Evolutionary conservation across 2,797 vertebrate species (phyloP), one percentile per base, ranked within the genome.

Genomic region (Huso huso): DNA sequence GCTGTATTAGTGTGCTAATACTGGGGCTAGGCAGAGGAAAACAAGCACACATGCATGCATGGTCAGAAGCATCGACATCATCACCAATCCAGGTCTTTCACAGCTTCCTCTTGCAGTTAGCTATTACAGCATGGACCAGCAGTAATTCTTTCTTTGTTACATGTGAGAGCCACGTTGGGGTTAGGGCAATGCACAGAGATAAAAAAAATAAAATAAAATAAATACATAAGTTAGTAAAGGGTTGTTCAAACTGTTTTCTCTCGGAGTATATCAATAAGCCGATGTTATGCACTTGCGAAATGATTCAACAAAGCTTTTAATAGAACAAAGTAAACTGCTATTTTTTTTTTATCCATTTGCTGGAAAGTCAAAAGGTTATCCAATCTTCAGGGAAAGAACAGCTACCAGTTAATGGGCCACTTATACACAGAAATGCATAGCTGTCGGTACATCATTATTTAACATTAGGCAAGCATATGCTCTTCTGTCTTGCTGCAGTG

Each of bases 251-350:
- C 37, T 37, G 37, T 37, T 37, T 37, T 37, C 37, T 37, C 37
- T 37, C 37, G 5, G 37, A 37, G 4, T 37, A 4, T 37, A 4
- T 37, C 37, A 37, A 5, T 37, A 37, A 37, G 4, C 37, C 37
- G 37, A 37, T 37, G 37, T 37, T 37, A 37, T 5, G 37, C 37
- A 37, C 3, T 37, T 37, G 37, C 37, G 4, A 77, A 78, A 71
- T 78, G 71, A 80, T 76, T 78, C 64, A 70, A 68, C 71, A 73
- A 79, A 80, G 76, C 59, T 74, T 82, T 11, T n/a, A 58, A 58
- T n/a, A 58, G 55, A 58, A 58, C 37, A 37, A 37, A 37, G 79
- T 72, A 72, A 64, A 69, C 70, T 63, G 73, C 71, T 64, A 64
- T 67, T 71, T 73, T 76, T 74, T 65, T 72, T 64, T 77, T 74